phyloP scores from a whole-genome alignment of 1,140 invertebrate species.

The Artemia franciscana region DNA sequence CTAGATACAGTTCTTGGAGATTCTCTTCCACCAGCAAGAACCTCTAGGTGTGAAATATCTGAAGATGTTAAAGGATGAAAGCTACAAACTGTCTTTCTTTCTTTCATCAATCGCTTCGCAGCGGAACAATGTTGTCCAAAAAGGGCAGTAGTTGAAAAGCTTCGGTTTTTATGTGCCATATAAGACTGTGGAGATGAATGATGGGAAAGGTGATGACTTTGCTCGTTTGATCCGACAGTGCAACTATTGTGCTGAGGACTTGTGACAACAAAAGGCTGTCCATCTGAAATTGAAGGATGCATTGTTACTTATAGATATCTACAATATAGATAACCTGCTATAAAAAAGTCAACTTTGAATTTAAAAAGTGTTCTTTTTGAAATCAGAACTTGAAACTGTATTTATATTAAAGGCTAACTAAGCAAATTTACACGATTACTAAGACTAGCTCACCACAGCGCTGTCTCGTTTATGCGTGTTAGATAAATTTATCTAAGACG shows the following conservation, averaged over 20 bases:
- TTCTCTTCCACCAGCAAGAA: constrained; percentile 9
- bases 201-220: not conserved
- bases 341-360: too few species aligned
- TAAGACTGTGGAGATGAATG: not conserved
- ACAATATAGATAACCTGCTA: not conserved
- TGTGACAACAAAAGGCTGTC: not conserved
- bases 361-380: too few species aligned
- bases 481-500: too few species aligned
- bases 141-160: constrained; percentile 15
- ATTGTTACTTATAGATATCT: not conserved
- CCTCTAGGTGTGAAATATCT: constrained; percentile 13
- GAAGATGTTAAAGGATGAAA: constrained; percentile 16
- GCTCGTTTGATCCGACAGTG: not conserved
- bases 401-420: too few species aligned
- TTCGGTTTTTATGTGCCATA: constrained; percentile 2
- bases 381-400: too few species aligned
- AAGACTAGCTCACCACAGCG: too few species aligned
- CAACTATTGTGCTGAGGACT: constrained; percentile 6
- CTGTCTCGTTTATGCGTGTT: too few species aligned
- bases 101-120: constrained; percentile 9
- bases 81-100: constrained; percentile 19
- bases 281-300: not conserved
- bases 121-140: constrained; percentile 14
- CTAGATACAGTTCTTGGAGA: not conserved
- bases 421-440: too few species aligned